phyloP scores from a whole-genome alignment of 2,888 invertebrate species.

The Nipponacmea schrenckii region DNA sequence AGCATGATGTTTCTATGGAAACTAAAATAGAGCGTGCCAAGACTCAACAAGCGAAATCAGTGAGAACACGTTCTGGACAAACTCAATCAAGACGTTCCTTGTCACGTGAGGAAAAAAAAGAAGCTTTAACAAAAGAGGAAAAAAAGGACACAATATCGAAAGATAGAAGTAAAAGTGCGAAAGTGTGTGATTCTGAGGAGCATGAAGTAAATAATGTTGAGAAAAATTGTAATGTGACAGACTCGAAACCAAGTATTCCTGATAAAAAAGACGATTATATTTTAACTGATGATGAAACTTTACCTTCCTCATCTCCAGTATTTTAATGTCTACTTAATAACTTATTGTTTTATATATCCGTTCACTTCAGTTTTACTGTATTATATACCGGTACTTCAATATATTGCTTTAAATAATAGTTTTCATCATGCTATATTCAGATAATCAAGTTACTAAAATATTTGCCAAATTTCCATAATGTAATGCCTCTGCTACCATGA shows the following conservation, averaged over 20 bases:
- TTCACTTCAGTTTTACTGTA: too few species aligned
- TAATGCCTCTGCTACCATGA: too few species aligned
- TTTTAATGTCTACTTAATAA: background rate
- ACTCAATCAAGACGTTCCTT: background rate
- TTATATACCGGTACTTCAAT: too few species aligned
- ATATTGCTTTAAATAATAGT: too few species aligned
- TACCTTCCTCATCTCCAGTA: background rate
- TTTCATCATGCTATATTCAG: too few species aligned
- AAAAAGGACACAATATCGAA: background rate
- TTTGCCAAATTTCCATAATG: too few species aligned
- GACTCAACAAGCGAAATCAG: background rate
- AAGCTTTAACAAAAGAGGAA: background rate
- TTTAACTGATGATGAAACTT: background rate
- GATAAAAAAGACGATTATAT: background rate
- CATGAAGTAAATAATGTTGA: too few species aligned
- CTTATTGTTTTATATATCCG: too few species aligned
- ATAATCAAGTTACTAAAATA: too few species aligned
- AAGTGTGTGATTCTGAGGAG: too few species aligned
- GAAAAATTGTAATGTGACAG: too few species aligned
- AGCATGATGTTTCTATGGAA: background rate
- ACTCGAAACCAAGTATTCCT: background rate
- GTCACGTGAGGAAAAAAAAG: background rate
- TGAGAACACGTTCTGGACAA: background rate
- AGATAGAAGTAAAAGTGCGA: background rate
- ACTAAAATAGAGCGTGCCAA: background rate